phyloP scores from a whole-genome alignment of 1,140 invertebrate genomes.

The Neodiprion lecontei region DNA sequence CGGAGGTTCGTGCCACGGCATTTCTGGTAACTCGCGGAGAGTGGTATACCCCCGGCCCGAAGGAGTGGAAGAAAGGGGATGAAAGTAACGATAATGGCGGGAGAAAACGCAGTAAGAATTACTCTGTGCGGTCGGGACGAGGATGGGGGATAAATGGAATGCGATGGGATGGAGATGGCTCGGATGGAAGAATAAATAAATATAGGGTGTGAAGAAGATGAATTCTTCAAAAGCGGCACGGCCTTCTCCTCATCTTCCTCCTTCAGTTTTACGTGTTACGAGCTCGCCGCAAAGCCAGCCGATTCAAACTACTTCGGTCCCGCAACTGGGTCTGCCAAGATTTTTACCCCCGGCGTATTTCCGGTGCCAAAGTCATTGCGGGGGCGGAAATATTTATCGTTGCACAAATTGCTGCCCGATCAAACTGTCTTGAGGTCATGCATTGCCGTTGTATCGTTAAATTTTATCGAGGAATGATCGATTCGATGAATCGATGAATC shows the following conservation, averaged over 20 bases:
- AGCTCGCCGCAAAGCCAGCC: neutral
- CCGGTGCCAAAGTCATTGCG: neutral
- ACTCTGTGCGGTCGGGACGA: neutral
- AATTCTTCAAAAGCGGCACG: too few species aligned
- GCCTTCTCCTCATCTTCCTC: neutral
- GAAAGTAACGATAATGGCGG: constrained; percentile 7
- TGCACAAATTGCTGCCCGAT: too few species aligned
- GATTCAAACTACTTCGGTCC: too few species aligned
- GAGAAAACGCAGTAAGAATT: neutral
- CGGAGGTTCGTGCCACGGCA: neutral
- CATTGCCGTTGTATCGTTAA: too few species aligned
- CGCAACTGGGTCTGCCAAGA: neutral
- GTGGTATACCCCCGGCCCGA: neutral
- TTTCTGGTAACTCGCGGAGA: neutral
- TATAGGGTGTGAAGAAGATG: neutral
- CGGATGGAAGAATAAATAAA: neutral
- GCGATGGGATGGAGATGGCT: neutral
- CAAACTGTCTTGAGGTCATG: too few species aligned
- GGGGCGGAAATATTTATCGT: too few species aligned
- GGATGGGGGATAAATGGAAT: neutral
- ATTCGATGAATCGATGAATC: too few species aligned
- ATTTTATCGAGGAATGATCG: too few species aligned
- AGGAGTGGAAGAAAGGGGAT: neutral
- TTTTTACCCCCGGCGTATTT: neutral
- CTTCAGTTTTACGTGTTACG: neutral